Base-by-base conservation (phyloP, 2,797 vertebrate species). In the Dryobates pubescens region DNA sequence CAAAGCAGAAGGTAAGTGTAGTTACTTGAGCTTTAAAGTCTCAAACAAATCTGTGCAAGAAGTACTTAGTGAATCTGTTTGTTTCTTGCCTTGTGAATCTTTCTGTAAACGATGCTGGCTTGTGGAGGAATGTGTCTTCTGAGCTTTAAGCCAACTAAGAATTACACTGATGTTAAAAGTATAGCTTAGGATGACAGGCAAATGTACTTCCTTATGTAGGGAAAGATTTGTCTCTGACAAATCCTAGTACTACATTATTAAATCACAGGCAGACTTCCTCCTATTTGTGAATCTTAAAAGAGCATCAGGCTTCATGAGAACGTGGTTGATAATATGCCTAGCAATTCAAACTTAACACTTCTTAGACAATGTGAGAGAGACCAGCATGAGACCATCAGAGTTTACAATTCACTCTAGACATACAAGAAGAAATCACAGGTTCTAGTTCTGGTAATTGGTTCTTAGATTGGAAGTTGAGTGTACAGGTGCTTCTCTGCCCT, bases 1-100 rank as follows among this genome's bases (percentile, higher is more conserved):
- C 94, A 98, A 96, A 95, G 96, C 97, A 68, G 97, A 98, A 96
- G 98, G 98, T 97, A 95, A 92, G 82, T 43, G 12, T 61, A 53
- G 53, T 68, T 80, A 63, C 15, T 75, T 86, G 23, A 77, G 8
- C 29, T 93, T 84, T 49, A 67, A 88, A 79, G 24, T 45, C 27
- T 17, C 13, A 49, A 20, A 77, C 26, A 63, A 74, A 32, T 67
- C 23, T 68, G 15, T 45, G 26, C 6, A 45, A 87, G 27, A 17
- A 78, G 77, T 47, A 58, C 27, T 38, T 73, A n/a, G 8, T 13
- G 11, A 72, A 92, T 14, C 32, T 32, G 13, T 65, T 81, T 45
- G 17, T 47, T 91, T 92, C 34, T 77, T 93, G 22, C 15, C 7
- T 6, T 58, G 9, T n/a, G 27, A 67, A 14, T 41, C 7, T 47